Evolutionary conservation across 2,888 invertebrate genomes (phyloP), one percentile per base, ranked within the genome.

Genomic region (Drosophila diplacantha): DNA sequence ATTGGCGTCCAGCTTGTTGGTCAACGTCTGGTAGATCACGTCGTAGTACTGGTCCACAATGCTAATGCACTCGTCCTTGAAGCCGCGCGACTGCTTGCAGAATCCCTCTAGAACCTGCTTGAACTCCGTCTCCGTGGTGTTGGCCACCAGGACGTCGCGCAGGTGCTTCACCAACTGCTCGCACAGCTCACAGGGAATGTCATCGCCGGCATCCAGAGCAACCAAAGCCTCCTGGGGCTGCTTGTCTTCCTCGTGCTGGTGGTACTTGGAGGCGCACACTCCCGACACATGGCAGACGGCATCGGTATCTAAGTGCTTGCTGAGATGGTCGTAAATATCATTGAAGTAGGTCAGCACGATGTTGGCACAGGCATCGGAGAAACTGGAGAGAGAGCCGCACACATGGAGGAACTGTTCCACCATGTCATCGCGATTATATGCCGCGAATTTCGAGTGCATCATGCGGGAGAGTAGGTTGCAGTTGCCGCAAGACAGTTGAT

Each of bases 51-150:
- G 90, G 59, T 95, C 92, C 0, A 95, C 95, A 38, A 96, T 89
- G 61, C 91, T 90, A 3, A 92, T 88, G 83, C 97, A 97, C 90
- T 96, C 93, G 2, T 89, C 85, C 69, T 92, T 91, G 88, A 95
- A 95, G 11, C 90, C 89, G 62, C 92, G 92, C 0, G 94, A 93
- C 89, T 95, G 94, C 71, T 93, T 93, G 89, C 96, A 96, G 5
- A 96, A 89, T 63, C 96, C 94, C 83, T 92, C 90, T 14, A 95
- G 85, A 0, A 96, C 93, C 81, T 91, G 90, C 86, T 93, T 91
- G 88, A 96, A 96, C 88, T 96, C 95, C 0, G 89, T 78, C 87
- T 94, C 94, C 0, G 97, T 96, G 0, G 96, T 95, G 85, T 96
- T 96, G 18, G 96, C 93, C 29, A 95, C 90, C 24, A 97, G 87